Base-by-base conservation (phyloP, 2,888 invertebrate genomes). In the Drosophila prostipennis region DNA sequence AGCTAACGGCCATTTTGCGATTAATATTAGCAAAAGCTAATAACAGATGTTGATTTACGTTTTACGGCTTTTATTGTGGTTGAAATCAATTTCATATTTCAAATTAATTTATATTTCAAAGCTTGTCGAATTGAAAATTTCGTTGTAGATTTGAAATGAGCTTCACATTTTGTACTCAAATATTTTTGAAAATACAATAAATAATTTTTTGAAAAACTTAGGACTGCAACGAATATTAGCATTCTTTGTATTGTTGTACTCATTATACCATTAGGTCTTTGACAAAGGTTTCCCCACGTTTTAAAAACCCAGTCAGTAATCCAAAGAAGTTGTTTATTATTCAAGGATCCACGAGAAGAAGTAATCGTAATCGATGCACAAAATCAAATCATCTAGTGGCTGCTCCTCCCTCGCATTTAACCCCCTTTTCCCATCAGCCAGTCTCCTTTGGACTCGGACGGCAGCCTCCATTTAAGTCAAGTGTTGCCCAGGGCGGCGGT, bases 401-500 rank as follows among this genome's bases (percentile, higher is more conserved):
- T 52, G 32, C 13, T 45, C 40, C 39, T 29, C 72, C 58, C 29
- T 10, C 39, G 11, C 19, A 39, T 19, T 19, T 14, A 29, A 53
- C 26, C 37, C 13, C n/a, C 4, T 14, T 3, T 14, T 39, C 8
- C 13, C 7, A 39, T 23, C 6, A 23, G 39, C 37, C 43, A 49
- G 57, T 56, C 37, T 32, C n/a, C 29, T 43, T 36, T 32, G 49
- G 23, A 13, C 37, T 49, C 56, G 63, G 40, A 26, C 29, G 39
- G 11, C 59, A 32, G 29, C 37, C 43, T 11, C 46, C 54, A 51
- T 74, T 68, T 54, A 52, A 56, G 67, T 42, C 69, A 72, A 80
- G 74, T 59, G 72, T 56, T 56, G 77, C 80, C 74, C 70, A 39
- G 60, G 68, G 78, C 71, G 59, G 74, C 77, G 59, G 74, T 74